Base-by-base conservation (phyloP, 2,113 vertebrate species). In the Romanogobio albipinnatus region DNA sequence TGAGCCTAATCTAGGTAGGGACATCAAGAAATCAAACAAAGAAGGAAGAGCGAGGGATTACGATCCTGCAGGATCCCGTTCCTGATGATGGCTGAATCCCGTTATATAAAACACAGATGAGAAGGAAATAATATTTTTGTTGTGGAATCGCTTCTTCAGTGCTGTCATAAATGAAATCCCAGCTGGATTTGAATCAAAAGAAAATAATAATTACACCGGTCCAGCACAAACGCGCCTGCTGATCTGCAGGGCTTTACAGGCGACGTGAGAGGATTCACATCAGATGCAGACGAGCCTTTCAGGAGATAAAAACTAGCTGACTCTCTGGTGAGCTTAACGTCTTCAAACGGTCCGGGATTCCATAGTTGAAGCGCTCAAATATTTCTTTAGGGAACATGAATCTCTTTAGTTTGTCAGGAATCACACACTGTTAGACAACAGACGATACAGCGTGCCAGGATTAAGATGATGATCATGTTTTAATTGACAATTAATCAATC, bases 401-500 rank as follows among this genome's bases (percentile, higher is more conserved):
- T 49, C 24, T 24, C n/a, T 56, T 36, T 3, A 8, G 51, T 36
- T 58, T 47, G 29, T 74, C 68, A 43, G 76, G 26, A 26, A 22
- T 82, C 49, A 56, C 19, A 33, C 19, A 17, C 73, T 39, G 9
- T 10, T n/a, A 78, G 56, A 59, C 56, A 24, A 78, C 5, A 78
- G 45, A 68, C 24, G 11, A 71, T 9, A 88, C 53, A 22, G 53
- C 7, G 6, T 56, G 17, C 19, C 53, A 56, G 53, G 17, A 56
- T 56, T 56, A 56, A 56, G 53, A 59, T 39, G 15, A 62, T 13
- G 88, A 91, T 91, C 86, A 89, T 71, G 86, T 82, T 86, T 91
- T 92, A 92, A 93, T 93, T 93, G 88, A 91, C 92, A 92, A 93
- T 92, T 92, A 92, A 93, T 91, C 39, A 87, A 84, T 59, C 17